Conservation (phyloP, 2,888 invertebrate genomes). For the Archaeoteleia sp. region DNA sequence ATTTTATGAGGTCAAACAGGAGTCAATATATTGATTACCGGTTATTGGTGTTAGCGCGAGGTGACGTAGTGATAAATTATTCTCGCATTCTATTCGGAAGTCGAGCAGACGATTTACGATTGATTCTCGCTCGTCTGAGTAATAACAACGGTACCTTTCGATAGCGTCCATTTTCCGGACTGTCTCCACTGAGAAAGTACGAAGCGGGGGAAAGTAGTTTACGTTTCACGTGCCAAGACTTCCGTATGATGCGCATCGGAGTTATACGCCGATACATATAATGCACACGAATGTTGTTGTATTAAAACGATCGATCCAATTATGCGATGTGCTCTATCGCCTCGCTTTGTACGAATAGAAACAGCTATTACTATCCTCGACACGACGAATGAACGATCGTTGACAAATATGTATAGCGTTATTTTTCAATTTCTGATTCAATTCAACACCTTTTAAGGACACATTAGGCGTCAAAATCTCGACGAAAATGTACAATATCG, state of each 20-base stretch:
- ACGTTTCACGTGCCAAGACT: conserved; percentile 58
- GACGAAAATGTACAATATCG: too few species aligned
- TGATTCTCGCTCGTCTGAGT: conserved; percentile 48
- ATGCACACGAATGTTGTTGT: conserved; percentile 22
- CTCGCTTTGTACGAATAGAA: too few species aligned
- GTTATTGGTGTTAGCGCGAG: conserved; percentile 9
- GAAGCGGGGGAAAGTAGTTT: conserved; percentile 59
- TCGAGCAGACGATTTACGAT: conserved; percentile 33
- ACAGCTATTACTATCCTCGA: too few species aligned
- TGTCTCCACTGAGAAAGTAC: conserved; percentile 54
- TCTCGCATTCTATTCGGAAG: conserved; percentile 29
- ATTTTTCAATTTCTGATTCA: too few species aligned
- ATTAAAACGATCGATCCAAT: too few species aligned
- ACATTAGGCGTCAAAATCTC: too few species aligned
- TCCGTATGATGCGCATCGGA: conserved; percentile 38
- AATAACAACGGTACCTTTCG: conserved; percentile 54
- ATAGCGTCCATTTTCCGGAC: conserved; percentile 52
- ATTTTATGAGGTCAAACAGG: too few species aligned
- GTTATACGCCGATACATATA: conserved; percentile 22
- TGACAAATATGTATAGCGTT: too few species aligned
- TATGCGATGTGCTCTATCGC: too few species aligned
- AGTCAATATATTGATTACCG: conserved; percentile 9
- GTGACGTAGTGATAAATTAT: conserved; percentile 37
- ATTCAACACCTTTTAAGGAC: too few species aligned
- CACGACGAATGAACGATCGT: too few species aligned